phyloP scores from a whole-genome alignment of 2,888 invertebrate species.

The Platycnemis pennipes region DNA sequence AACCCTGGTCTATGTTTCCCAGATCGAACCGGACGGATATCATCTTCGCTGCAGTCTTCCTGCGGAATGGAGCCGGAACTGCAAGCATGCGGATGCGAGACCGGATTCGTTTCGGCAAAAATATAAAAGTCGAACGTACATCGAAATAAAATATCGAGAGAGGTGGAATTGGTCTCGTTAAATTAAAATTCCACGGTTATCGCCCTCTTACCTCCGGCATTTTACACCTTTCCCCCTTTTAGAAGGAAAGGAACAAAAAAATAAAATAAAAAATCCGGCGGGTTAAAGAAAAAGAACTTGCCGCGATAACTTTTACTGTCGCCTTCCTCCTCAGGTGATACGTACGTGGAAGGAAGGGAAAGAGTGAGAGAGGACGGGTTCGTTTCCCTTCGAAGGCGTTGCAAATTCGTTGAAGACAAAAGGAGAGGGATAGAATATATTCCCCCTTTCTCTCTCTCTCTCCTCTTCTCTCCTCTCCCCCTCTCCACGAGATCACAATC shows the following conservation, averaged over 20 bases:
- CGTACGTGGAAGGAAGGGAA: too few species aligned
- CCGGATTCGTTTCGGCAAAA: neutral
- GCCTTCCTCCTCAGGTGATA: neutral
- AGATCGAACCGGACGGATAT: neutral
- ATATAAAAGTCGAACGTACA: neutral
- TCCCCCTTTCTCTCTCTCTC: neutral
- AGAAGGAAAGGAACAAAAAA: too few species aligned
- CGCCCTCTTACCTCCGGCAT: neutral
- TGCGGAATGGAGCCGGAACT: neutral
- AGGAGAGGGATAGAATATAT: constrained; percentile 1
- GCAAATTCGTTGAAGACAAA: constrained; percentile 9
- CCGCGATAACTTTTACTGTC: constrained; percentile 9
- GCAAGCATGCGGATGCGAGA: neutral
- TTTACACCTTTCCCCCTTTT: neutral
- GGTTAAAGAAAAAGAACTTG: neutral
- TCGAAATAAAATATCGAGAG: too few species aligned
- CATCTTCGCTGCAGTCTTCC: neutral
- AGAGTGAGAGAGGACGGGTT: neutral
- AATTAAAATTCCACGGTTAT: constrained; percentile 28
- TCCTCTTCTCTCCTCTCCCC: neutral
- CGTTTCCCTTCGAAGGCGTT: constrained; percentile 19
- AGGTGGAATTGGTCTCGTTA: neutral
- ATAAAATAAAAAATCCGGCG: neutral
- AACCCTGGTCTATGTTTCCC: neutral
- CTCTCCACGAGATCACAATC: neutral